Base-by-base conservation (phyloP, 2,888 invertebrate genomes). In the Alloplasta piceator region DNA sequence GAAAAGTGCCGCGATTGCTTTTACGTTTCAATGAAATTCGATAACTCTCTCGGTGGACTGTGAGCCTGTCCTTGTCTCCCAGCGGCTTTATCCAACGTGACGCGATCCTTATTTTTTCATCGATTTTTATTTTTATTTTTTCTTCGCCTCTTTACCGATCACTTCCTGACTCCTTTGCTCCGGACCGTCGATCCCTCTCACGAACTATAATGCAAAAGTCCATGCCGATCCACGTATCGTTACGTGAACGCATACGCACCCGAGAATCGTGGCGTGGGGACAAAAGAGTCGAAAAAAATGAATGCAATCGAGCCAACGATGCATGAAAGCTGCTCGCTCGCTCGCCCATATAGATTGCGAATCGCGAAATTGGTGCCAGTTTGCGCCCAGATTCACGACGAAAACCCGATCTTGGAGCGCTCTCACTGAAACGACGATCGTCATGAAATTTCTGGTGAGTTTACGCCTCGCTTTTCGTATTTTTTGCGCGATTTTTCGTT, bases 341-440 rank as follows among this genome's bases (percentile, higher is more conserved):
- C 84, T 82, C 83, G 87, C 86, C 89, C 90, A 91, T 91, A 91
- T 91, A 91, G 90, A 90, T 26, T 91, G 91, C 88, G 90, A 88
- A 78, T 75, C 86, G 87, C 86, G 83, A 87, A 86, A 82, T 85
- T 82, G 84, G 75, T 73, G 87, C 85, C 91, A 91, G 91, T 91
- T 91, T 88, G 84, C 84, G 83, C 3, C 26, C 86, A 83, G 87
- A 86, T 85, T 86, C 85, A 86, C 85, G 84, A 85, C 79, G 83
- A 86, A 87, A 87, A 85, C 85, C 78, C 85, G 85, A 86, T 86
- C 87, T 84, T 70, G 74, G 26, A 67, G 66, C 66, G 74, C 64
- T 64, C 73, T 48, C 48, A 10, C 55, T 26, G 48, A 14, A 78
- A 73, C 79, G 71, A 26, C 26, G 26, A 26, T 82, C 88, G 82